Conservation (phyloP, 2,888 invertebrate genomes). For the Matsumyia berberina region DNA sequence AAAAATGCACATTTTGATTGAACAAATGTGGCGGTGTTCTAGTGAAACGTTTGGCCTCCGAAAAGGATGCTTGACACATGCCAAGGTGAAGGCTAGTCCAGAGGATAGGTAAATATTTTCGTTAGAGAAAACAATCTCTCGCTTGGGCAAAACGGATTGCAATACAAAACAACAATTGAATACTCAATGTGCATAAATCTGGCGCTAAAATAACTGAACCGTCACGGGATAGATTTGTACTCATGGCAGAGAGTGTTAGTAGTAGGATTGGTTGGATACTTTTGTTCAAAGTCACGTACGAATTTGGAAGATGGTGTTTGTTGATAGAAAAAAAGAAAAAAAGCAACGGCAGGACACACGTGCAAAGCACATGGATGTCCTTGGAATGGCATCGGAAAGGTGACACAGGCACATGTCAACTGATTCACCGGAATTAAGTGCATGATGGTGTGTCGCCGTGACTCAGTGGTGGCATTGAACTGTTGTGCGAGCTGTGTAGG, state of each 20-base stretch:
- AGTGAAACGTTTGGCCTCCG: slow-evolving; percentile 13
- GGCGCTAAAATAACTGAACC: slow-evolving; percentile 53
- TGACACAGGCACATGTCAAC: no score
- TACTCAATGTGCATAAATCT: slow-evolving; percentile 56
- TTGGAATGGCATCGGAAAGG: no score
- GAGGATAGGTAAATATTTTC: slow-evolving; percentile 54
- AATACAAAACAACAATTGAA: slow-evolving; percentile 40
- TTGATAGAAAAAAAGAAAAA: slow-evolving; percentile 6
- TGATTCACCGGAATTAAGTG: no score
- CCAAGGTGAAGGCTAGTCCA: slow-evolving; percentile 67
- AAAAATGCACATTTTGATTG: slow-evolving; percentile 54
- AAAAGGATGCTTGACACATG: slow-evolving; percentile 61
- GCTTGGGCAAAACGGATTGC: slow-evolving; percentile 23
- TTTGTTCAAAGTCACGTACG: slow-evolving; percentile 54
- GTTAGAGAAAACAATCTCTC: slow-evolving; percentile 30
- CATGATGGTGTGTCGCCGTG: no score
- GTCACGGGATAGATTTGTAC: slow-evolving; percentile 17
- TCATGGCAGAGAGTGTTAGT: slow-evolving; percentile 36
- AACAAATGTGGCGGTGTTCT: slow-evolving; percentile 5
- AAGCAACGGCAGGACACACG: slow-evolving; percentile 26
- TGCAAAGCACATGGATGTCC: slow-evolving; percentile 31
- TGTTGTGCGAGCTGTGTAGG: no score
- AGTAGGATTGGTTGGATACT: slow-evolving; percentile 13
- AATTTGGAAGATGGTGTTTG: slow-evolving; percentile 3
- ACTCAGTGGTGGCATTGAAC: no score